Percentiles rank a stretch among this genome's conserved stretches.
These are phyloP conservation scores for Eremobia ochroleuca DNA, from an alignment of 2,888 invertebrate species.

Conservation along the genomic window DNA sequence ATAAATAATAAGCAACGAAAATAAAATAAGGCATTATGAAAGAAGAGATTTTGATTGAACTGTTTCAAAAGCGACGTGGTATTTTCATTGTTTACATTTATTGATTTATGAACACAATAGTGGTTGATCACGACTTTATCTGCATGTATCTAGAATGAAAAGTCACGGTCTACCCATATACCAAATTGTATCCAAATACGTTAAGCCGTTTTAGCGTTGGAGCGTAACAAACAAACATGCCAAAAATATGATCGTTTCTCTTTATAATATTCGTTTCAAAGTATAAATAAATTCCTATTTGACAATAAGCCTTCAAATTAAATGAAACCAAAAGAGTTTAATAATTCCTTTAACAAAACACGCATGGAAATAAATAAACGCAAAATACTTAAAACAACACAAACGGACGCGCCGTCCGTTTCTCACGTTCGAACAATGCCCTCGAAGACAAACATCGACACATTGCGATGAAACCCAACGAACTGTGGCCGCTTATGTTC, in stretches of 20 bases:
- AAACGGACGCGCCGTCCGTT: conserved; percentile 69
- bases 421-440: conserved; percentile 73
- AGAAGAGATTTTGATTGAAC: no score
- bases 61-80: not conserved
- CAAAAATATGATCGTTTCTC: not conserved
- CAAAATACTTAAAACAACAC: conserved; percentile 69
- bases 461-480: conserved; percentile 69
- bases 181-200: not conserved
- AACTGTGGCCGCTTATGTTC: conserved; percentile 69
- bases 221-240: not conserved
- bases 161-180: not conserved
- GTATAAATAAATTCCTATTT: not conserved
- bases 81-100: not conserved
- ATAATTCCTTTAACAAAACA: conserved; percentile 32
- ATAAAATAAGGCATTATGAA: no score
- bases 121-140: not conserved
- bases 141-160: not conserved
- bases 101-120: not conserved
- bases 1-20: no score
- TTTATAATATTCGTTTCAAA: not conserved
- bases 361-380: conserved; percentile 46
- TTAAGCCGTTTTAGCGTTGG: no score
- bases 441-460: conserved; percentile 70
- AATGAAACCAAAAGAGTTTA: conserved; percentile 14
- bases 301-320: not conserved